Percentiles rank a stretch among this genome's conserved stretches.
Evolutionary conservation across 2,888 invertebrate species (phyloP).

Genomic region (Caenorhabditis sp.): DNA sequence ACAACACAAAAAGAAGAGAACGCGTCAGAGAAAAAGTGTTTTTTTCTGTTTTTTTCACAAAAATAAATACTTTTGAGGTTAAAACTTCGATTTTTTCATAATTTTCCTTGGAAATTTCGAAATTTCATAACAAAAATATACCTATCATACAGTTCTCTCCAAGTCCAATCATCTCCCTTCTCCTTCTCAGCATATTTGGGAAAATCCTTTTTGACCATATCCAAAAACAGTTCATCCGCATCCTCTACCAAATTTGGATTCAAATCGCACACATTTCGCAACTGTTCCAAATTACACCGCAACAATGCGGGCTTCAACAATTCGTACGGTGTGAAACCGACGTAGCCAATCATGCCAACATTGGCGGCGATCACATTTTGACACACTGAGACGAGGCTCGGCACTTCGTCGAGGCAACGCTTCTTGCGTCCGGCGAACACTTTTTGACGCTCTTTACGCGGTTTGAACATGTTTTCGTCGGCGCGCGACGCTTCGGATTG

Average conservation of each 20-base stretch:
- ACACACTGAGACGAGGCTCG: constrained; percentile 16
- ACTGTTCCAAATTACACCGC: constrained; percentile 13
- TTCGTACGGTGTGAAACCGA: constrained; percentile 26
- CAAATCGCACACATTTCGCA: constrained; percentile 20
- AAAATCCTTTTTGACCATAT: constrained; percentile 18
- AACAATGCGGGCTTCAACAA: constrained; percentile 23
- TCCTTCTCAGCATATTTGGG: constrained; percentile 27
- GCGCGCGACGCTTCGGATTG: constrained; percentile 11
- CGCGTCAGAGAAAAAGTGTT: too few species aligned
- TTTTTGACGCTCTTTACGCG: constrained; percentile 32
- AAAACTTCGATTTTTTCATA: background rate
- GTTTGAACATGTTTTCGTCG: constrained; percentile 38
- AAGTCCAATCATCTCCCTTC: constrained; percentile 10
- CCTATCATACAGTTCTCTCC: constrained; percentile 31
- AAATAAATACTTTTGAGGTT: background rate
- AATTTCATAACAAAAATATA: too few species aligned
- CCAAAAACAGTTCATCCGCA: constrained; percentile 20
- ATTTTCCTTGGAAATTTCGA: background rate
- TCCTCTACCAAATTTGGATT: constrained; percentile 29
- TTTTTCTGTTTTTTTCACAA: too few species aligned
- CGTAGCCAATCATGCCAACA: constrained; percentile 26
- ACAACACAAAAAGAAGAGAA: too few species aligned
- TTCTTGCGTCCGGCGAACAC: constrained; percentile 33
- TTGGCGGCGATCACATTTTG: constrained; percentile 21
- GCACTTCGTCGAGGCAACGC: constrained; percentile 17